Base-by-base conservation (phyloP, 2,888 invertebrate species). In the Colostygia pectinataria region DNA sequence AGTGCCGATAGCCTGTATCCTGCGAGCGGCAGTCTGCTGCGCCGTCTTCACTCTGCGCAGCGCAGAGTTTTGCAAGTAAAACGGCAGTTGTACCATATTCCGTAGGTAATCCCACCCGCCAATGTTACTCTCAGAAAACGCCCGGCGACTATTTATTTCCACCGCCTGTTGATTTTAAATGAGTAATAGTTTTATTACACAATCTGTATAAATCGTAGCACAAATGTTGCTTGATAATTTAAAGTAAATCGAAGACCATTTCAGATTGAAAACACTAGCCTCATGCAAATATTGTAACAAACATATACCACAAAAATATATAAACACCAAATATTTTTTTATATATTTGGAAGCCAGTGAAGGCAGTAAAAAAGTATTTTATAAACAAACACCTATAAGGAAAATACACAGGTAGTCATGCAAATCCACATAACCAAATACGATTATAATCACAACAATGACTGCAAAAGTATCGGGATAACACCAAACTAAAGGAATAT, bases 21-120 rank as follows among this genome's bases (percentile, higher is more conserved):
- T 71, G 25, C 67, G 77, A 2, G 92, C 79, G 0, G 96, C 95
- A 0, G 95, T 94, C 78, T 95, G 95, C 80, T 97, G 97, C 0
- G 97, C 97, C 4, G 94, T 91, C 79, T 97, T 96, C 1, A 97
- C 96, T 65, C 97, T 94, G 0, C 98, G 92, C 52, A 99, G 84
- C 6, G 98, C 98, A 0, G 98, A 98, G 87, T 98, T 99, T 91
- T 99, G 99, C 48, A 99, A 91, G 82, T 98, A 99, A 87, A 99
- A 99, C 0, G 99, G 99, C 68, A 99, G 91, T 79, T 99, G 99
- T 14, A 99, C 98, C 92, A 99, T 95, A 80, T 99, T 99, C 56
- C 97, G 93, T 37, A 99, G 89, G 76, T 98, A 98, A 83, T 96
- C 96, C 91, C 98, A 97, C 0, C 98, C 98, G 51, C 98, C 98